phyloP scores from a whole-genome alignment of 2,797 vertebrate species.

The Eulemur albifrons region DNA sequence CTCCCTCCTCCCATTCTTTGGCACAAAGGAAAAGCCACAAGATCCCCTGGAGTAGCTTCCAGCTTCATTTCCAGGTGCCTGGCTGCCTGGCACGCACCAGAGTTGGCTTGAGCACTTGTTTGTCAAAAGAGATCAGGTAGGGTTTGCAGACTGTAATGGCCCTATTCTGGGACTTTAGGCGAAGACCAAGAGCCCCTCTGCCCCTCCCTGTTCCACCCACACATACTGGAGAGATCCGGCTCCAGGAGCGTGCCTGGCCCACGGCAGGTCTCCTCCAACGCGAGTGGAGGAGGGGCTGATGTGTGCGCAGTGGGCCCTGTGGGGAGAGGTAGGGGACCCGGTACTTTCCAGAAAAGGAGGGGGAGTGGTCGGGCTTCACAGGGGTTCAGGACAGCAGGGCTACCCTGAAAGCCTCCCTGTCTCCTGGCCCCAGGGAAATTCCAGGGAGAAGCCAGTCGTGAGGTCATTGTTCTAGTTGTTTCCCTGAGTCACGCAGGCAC shows the following conservation, averaged over 20 bases:
- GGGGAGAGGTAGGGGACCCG: not conserved
- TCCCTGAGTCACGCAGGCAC: not conserved
- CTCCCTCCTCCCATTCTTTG: not conserved
- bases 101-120: slow-evolving; percentile 47
- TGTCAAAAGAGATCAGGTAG: slow-evolving; percentile 51
- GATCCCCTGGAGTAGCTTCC: slow-evolving; percentile 33
- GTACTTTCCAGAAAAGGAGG: not conserved
- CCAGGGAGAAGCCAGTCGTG: not conserved
- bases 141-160: not conserved
- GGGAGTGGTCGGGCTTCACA: not conserved
- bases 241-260: not conserved
- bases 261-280: not conserved
- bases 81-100: slow-evolving; percentile 38
- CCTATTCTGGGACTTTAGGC: not conserved
- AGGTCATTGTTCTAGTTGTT: not conserved
- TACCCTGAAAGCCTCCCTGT: not conserved
- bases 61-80: slow-evolving; percentile 42
- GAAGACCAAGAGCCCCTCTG: not conserved
- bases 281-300: rapidly evolving
- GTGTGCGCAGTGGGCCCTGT: not conserved
- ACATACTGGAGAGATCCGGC: not conserved
- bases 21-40: slow-evolving; percentile 45
- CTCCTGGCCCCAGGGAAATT: not conserved
- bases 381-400: not conserved
- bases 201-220: no score